These are phyloP conservation scores for Chrysemys picta DNA, from an alignment of 2,113 vertebrate species.

Conservation along the genomic window DNA sequence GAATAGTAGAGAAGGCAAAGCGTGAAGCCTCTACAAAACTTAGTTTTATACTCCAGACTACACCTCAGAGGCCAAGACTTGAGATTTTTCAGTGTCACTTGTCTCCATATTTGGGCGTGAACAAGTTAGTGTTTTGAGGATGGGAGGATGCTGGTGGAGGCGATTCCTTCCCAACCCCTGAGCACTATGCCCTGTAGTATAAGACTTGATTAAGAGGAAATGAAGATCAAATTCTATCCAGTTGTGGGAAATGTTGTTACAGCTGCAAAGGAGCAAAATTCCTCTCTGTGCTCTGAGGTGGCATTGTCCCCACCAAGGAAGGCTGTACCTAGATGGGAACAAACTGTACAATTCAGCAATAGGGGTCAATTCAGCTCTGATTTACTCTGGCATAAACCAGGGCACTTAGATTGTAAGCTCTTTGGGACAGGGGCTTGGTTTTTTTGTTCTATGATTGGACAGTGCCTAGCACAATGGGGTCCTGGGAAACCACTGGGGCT, in stretches of 20 bases:
- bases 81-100: background rate
- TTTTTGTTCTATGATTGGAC: background rate
- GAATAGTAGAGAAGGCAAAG: background rate
- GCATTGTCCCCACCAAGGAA: background rate
- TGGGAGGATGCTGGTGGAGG: background rate
- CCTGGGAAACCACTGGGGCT: background rate
- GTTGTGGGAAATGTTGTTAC: background rate
- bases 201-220: background rate
- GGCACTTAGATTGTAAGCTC: background rate
- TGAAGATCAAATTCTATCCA: background rate
- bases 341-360: constrained; percentile 35
- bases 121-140: background rate
- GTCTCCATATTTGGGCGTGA: background rate
- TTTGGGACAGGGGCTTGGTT: background rate
- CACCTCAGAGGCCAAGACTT: background rate
- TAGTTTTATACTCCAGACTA: background rate
- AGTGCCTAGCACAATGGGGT: background rate
- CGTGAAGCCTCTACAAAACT: background rate
- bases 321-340: background rate
- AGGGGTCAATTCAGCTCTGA: constrained; percentile 63
- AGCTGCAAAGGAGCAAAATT: background rate
- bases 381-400: constrained; percentile 48
- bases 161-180: background rate
- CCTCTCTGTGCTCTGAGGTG: background rate
- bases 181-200: background rate